phyloP scores from a whole-genome alignment of 1,140 invertebrate genomes.

The Drosophila nigromelanica region DNA sequence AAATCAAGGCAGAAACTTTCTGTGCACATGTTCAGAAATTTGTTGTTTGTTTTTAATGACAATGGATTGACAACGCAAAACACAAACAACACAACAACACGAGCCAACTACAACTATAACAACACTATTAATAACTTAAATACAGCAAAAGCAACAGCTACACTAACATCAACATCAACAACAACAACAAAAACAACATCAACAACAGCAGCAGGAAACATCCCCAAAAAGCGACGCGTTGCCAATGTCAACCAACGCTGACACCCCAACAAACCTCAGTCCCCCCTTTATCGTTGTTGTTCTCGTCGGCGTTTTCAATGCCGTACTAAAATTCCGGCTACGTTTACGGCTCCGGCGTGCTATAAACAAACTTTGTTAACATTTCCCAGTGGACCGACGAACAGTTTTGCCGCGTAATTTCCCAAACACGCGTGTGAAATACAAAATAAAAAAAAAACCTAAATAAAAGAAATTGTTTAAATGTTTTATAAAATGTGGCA shows the following conservation, averaged over 20 bases:
- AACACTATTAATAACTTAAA: constrained; percentile 75
- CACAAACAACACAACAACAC: constrained; percentile 39
- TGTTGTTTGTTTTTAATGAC: constrained; percentile 77
- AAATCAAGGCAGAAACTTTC: constrained; percentile 51
- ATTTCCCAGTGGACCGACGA: constrained; percentile 62
- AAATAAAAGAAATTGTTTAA: constrained; percentile 2
- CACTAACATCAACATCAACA: constrained; percentile 15
- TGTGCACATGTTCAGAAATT: constrained; percentile 42
- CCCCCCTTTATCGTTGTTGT: constrained; percentile 16
- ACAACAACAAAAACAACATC: neutral
- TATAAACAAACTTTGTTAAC: constrained; percentile 77
- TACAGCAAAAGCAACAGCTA: constrained; percentile 44
- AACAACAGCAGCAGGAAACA: neutral
- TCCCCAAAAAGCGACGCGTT: constrained; percentile 42
- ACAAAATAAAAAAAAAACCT: constrained; percentile 14
- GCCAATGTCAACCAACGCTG: constrained; percentile 75
- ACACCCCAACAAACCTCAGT: constrained; percentile 72
- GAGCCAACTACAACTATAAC: constrained; percentile 46
- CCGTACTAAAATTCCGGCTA: constrained; percentile 71
- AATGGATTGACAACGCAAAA: constrained; percentile 71
- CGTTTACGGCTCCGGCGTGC: constrained; percentile 50
- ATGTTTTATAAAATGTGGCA: constrained; percentile 28
- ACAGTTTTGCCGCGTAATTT: constrained; percentile 50
- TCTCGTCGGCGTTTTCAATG: constrained; percentile 68
- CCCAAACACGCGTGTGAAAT: constrained; percentile 51